phyloP scores from a whole-genome alignment of 2,888 invertebrate species.

The Microdon myrmicae region DNA sequence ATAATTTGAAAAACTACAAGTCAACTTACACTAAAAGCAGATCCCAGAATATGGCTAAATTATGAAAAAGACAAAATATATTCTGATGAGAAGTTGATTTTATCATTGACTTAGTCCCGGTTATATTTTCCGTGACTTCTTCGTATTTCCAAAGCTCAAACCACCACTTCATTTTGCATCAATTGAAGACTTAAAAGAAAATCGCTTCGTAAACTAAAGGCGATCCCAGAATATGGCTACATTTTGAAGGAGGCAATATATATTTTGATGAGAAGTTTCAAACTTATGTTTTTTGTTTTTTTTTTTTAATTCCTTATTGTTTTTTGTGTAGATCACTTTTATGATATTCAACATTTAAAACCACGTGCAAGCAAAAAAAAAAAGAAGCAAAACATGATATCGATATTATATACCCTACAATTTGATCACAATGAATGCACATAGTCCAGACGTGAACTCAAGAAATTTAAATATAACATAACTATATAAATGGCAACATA shows the following conservation, averaged over 20 bases:
- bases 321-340: constrained; percentile 4
- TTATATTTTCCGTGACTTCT: no score
- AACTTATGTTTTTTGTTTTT: constrained; percentile 5
- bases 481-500: constrained; percentile 55
- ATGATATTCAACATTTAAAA: constrained; percentile 9
- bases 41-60: no score
- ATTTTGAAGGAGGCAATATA: constrained; percentile 4
- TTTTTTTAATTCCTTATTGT: constrained; percentile 7
- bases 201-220: no score
- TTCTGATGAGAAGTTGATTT: no score
- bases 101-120: no score
- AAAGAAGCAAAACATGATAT: constrained; percentile 11
- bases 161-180: no score
- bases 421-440: neutral
- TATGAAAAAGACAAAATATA: no score
- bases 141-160: no score
- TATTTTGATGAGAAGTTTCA: constrained; percentile 12
- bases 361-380: constrained; percentile 1
- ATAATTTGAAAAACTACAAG: no score
- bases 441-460: neutral
- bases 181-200: no score
- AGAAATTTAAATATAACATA: neutral
- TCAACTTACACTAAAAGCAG: no score
- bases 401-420: constrained; percentile 3
- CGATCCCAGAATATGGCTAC: no score